Conservation (phyloP, 1,140 invertebrate genomes). For the Chironomus striatipennis region DNA sequence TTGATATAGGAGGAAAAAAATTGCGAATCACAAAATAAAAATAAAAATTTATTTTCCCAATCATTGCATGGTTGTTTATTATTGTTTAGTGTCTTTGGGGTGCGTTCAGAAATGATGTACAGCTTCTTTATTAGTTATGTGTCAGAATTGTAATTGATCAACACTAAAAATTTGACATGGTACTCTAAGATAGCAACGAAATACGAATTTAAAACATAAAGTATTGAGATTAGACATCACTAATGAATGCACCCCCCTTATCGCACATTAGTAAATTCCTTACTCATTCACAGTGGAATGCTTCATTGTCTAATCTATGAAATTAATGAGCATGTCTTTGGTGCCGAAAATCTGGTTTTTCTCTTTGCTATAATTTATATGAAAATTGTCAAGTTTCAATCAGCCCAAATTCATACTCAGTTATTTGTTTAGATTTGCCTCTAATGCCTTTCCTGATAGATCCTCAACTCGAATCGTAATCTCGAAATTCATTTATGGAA, state of each 20-base stretch:
- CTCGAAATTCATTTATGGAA: background rate
- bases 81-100: background rate
- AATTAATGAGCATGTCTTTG: constrained; percentile 2
- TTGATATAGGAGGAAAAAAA: background rate
- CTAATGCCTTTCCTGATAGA: background rate
- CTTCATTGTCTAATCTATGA: background rate
- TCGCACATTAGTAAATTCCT: background rate
- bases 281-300: too few species aligned
- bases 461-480: background rate
- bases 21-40: background rate
- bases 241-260: background rate
- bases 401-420: background rate
- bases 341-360: background rate
- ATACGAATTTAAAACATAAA: too few species aligned
- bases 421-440: background rate
- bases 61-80: constrained; percentile 1
- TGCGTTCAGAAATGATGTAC: background rate
- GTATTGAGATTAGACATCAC: too few species aligned
- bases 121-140: too few species aligned
- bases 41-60: constrained; percentile 21
- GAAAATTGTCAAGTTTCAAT: constrained; percentile 18
- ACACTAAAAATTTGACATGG: too few species aligned
- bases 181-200: too few species aligned
- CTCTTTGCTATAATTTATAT: background rate
- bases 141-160: too few species aligned